Conservation (phyloP, 2,113 vertebrate species). For the Pedetes capensis region DNA sequence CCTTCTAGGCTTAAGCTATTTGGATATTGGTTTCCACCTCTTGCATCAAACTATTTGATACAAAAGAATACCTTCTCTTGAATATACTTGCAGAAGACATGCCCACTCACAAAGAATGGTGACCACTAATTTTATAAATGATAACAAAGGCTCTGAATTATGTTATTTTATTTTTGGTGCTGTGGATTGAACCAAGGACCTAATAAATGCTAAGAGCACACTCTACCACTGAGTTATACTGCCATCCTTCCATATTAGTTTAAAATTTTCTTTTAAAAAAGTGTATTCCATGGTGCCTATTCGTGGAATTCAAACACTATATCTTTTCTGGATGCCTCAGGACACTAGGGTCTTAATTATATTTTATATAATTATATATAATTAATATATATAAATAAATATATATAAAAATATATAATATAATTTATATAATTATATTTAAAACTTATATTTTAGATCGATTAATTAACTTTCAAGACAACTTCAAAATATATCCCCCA, state of each 20-base stretch:
- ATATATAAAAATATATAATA: no score
- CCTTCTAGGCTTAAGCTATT: neutral
- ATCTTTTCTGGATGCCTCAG: neutral
- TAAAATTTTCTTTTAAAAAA: neutral
- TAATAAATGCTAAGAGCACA: neutral
- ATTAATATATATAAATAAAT: no score
- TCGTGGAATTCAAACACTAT: neutral
- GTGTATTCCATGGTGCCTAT: neutral
- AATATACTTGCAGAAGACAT: neutral
- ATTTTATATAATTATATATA: no score
- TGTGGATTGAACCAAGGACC: neutral
- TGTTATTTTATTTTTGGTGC: neutral
- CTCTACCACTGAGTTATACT: neutral
- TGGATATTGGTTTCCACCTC: neutral
- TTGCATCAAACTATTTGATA: neutral
- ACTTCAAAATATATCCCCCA: conserved; percentile 1
- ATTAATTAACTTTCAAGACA: neutral
- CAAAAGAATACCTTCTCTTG: neutral
- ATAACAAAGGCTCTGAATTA: neutral
- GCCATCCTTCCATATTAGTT: neutral
- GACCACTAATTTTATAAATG: neutral
- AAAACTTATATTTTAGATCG: conserved; percentile 20
- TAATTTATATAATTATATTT: no score
- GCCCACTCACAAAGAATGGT: neutral
- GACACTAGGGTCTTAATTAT: neutral